A percentile compares a stretch with the other conserved stretches of the same genome.
These are phyloP conservation scores for Styela clava DNA, from an alignment of 23 tunicate genomes.

Conservation along the genomic window DNA sequence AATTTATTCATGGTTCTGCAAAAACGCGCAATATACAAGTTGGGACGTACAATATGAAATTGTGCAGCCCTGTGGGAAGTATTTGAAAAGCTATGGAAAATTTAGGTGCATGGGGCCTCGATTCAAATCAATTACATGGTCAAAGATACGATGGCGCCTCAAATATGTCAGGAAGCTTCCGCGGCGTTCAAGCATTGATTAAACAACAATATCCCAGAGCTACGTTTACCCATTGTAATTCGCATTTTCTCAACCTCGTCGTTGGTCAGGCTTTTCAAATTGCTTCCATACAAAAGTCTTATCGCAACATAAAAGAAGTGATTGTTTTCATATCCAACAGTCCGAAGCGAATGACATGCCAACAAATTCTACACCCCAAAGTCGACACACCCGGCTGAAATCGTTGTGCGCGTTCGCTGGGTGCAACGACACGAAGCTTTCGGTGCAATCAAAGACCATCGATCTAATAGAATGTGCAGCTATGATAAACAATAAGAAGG, in stretches of 20 bases:
- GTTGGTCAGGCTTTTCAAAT: neutral
- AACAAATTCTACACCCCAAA: too few species aligned
- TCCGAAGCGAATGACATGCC: neutral
- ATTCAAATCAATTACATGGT: too few species aligned
- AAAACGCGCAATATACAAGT: conserved; percentile 7
- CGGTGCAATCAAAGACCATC: too few species aligned
- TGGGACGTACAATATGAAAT: conserved; percentile 34
- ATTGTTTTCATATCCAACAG: neutral
- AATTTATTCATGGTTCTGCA: conserved; percentile 2
- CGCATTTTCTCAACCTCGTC: conserved; percentile 45
- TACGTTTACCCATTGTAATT: conserved; percentile 37
- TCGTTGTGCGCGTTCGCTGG: too few species aligned
- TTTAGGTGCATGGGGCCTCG: conserved; percentile 3
- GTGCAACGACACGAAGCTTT: too few species aligned
- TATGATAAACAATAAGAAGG: too few species aligned
- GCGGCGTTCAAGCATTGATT: conserved; percentile 10
- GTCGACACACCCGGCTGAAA: too few species aligned
- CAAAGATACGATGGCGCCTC: conserved; percentile 4
- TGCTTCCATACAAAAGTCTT: neutral
- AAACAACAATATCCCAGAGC: conserved; percentile 9
- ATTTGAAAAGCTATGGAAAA: neutral
- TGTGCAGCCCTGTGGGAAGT: conserved; percentile 12
- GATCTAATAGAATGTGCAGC: too few species aligned
- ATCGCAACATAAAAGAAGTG: neutral
- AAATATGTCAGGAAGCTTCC: conserved; percentile 34